phyloP scores from a whole-genome alignment of 2,797 vertebrate species.

The Pangasius sanitwongsei region DNA sequence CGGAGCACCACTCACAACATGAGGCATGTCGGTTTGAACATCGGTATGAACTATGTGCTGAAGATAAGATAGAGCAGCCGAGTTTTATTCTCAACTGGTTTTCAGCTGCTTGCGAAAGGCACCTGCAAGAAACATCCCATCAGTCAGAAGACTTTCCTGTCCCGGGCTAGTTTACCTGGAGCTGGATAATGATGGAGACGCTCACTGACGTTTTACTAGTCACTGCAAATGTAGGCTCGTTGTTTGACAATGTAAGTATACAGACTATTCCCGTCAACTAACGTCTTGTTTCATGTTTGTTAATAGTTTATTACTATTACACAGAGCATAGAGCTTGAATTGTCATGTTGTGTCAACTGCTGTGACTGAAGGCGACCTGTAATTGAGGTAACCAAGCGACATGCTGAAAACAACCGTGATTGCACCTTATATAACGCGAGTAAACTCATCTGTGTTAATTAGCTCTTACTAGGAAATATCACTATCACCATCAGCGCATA shows the following conservation, averaged over 20 bases:
- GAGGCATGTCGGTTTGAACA: conserved; percentile 42
- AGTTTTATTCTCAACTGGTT: conserved; percentile 25
- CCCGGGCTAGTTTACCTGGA: conserved; percentile 45
- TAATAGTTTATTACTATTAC: neutral
- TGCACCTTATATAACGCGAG: neutral
- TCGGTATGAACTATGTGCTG: conserved; percentile 36
- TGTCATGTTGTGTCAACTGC: neutral
- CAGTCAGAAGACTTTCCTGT: conserved; percentile 28
- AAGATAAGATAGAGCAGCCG: conserved; percentile 39
- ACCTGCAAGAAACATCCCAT: neutral
- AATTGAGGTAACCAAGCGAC: neutral
- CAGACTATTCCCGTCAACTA: neutral
- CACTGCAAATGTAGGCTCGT: conserved; percentile 83
- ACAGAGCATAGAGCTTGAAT: neutral
- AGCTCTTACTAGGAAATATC: neutral
- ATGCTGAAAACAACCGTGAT: neutral
- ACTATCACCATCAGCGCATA: neutral
- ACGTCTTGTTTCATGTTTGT: neutral
- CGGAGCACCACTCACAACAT: conserved; percentile 21
- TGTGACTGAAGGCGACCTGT: neutral
- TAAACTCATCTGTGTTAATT: neutral
- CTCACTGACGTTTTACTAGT: conserved; percentile 76
- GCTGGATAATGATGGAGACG: conserved; percentile 71
- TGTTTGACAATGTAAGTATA: conserved; percentile 82
- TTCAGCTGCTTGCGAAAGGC: neutral